Evolutionary conservation across 1,140 invertebrate species (phyloP).

Genomic region (Nymphalis io): DNA sequence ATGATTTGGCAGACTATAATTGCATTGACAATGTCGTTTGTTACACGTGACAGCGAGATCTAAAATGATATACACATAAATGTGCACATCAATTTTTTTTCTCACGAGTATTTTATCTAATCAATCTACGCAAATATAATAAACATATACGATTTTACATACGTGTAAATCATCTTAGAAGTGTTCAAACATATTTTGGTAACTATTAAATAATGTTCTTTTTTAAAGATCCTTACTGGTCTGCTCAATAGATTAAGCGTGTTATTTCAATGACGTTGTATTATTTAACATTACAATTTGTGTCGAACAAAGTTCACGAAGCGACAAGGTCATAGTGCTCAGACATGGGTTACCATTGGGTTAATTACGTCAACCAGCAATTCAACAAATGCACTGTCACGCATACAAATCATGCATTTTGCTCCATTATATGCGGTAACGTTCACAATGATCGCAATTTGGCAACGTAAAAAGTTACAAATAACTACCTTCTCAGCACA

Average conservation of each 20-base stretch:
- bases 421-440: slow-evolving; percentile 19
- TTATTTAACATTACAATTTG: neutral
- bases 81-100: neutral
- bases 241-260: neutral
- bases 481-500: neutral
- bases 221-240: no score
- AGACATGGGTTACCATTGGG: slow-evolving; percentile 52
- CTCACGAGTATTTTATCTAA: no score
- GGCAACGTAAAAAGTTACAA: neutral
- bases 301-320: slow-evolving; percentile 4
- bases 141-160: no score
- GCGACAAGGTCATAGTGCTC: slow-evolving; percentile 51
- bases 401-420: slow-evolving; percentile 37
- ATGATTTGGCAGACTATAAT: slow-evolving; percentile 40
- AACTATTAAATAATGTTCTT: no score
- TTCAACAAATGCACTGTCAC: slow-evolving; percentile 56
- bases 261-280: neutral
- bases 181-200: no score
- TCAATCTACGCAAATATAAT: no score
- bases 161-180: no score
- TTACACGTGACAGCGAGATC: slow-evolving; percentile 32
- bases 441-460: neutral
- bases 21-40: slow-evolving; percentile 44
- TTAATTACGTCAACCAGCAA: slow-evolving; percentile 60
- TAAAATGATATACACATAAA: slow-evolving; percentile 20